A percentile compares a stretch with the other conserved stretches of the same genome.
These are phyloP conservation scores for Lepus europaeus DNA, from an alignment of 2,113 vertebrate species.

Conservation along the genomic window DNA sequence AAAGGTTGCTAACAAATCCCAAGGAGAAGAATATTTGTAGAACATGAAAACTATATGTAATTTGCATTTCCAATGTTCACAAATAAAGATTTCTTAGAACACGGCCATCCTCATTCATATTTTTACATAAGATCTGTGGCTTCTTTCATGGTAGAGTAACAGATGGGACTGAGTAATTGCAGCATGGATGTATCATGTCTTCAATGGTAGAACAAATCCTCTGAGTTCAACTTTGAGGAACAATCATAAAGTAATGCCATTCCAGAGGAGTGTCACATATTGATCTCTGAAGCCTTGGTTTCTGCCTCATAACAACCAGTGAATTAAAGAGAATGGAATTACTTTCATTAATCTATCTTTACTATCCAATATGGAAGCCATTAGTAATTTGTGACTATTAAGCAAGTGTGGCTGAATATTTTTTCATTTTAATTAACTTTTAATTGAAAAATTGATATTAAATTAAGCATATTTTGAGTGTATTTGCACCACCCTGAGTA, in stretches of 20 bases:
- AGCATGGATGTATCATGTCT: background rate
- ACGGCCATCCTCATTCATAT: background rate
- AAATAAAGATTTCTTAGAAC: background rate
- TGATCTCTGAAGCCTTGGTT: background rate
- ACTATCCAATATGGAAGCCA: background rate
- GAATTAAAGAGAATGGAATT: background rate
- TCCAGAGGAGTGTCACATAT: background rate
- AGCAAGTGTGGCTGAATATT: background rate
- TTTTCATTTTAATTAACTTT: slow-evolving; percentile 12
- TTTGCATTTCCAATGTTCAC: background rate
- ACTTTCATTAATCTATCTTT: background rate
- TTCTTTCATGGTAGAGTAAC: accelerated
- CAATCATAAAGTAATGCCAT: background rate
- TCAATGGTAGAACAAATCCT: background rate
- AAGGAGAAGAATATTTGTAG: background rate
- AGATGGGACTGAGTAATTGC: background rate
- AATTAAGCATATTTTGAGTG: background rate
- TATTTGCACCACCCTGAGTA: background rate
- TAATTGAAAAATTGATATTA: background rate
- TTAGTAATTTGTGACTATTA: background rate
- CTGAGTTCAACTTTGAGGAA: background rate
- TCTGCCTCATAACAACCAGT: background rate
- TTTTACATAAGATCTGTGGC: background rate
- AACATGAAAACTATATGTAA: background rate
- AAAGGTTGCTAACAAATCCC: background rate